phyloP scores from a whole-genome alignment of 1,140 invertebrate species.

The Dysdera silvatica region DNA sequence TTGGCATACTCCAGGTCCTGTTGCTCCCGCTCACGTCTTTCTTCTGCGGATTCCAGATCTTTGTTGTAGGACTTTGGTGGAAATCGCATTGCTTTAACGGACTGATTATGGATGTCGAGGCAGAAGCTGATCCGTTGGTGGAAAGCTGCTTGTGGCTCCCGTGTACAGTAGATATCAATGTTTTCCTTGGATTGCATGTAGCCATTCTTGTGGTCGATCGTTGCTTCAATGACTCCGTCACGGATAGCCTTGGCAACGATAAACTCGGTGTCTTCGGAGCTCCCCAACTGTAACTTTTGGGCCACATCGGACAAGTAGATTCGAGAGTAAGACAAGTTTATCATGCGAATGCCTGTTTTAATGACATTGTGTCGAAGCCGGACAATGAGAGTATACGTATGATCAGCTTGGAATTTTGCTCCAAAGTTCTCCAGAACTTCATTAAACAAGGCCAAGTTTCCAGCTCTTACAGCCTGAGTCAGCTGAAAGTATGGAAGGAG shows the following conservation, averaged over 20 bases:
- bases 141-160: conserved; percentile 92
- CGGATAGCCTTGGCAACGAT: conserved; percentile 99
- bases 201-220: conserved; percentile 85
- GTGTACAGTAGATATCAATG: conserved; percentile 92
- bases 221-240: conserved; percentile 97
- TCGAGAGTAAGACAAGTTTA: conserved; percentile 91
- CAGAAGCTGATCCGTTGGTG: conserved; percentile 98
- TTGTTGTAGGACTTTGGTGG: conserved; percentile 98
- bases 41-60: conserved; percentile 92
- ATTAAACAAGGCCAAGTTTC: conserved; percentile 88
- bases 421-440: conserved; percentile 86
- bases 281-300: conserved; percentile 83
- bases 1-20: conserved; percentile 96
- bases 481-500: conserved; percentile 93
- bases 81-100: conserved; percentile 80
- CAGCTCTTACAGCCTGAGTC: conserved; percentile 91
- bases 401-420: conserved; percentile 72
- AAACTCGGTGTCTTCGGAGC: conserved; percentile 95
- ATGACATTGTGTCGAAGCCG: conserved; percentile 97
- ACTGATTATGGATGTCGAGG: conserved; percentile 95
- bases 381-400: conserved; percentile 90
- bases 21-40: conserved; percentile 84
- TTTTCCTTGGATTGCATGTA: conserved; percentile 97
- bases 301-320: conserved; percentile 94
- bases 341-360: conserved; percentile 94